Evolutionary conservation across 2,113 vertebrate genomes (phyloP), one percentile per base, ranked within the genome.

Genomic region (Prochilodus magdalenae): DNA sequence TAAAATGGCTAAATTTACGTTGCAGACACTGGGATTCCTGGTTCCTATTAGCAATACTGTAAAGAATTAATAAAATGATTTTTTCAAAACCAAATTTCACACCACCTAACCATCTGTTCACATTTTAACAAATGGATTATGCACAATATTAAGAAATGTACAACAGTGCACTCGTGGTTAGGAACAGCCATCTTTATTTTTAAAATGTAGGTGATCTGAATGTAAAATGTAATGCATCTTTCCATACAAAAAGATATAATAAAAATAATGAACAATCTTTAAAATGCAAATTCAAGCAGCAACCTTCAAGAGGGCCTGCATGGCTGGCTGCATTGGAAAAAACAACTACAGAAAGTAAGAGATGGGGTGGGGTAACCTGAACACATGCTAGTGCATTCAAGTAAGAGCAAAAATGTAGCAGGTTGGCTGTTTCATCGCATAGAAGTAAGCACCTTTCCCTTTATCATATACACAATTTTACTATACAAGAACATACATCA

Each of bases 101-200:
- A 44, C 11, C 40, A 44, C n/a, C n/a, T n/a, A 44, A 44, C 40
- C 40, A 44, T 44, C 1, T 44, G 40, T 44, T 44, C 11, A 44
- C 40, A 44, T 44, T 10, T 44, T 10, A 5, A 10, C 40, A 10
- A 44, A 7, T 44, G 8, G 11, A 44, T 44, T 44, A 44, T 44
- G 4, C 40, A 44, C 8, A 44, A 44, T 44, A 11, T 44, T 44
- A 10, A 44, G 11, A 11, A 44, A 44, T 11, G 1, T 8, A 44
- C 5, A 1, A 44, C 5, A 22, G 22, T 57, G 22, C n/a, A 24
- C 57, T 60, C 75, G 76, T 82, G 30, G 84, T 88, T 74, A 85
- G 90, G 93, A 93, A 87, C 84, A 90, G 88, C 85, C 73, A 81
- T 82, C 85, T 93, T 93, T 92, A 91, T 92, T 94, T 85, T 69